These are phyloP conservation scores for Illadopsis cleaveri DNA, from an alignment of 2,113 vertebrate genomes.

Conservation along the genomic window DNA sequence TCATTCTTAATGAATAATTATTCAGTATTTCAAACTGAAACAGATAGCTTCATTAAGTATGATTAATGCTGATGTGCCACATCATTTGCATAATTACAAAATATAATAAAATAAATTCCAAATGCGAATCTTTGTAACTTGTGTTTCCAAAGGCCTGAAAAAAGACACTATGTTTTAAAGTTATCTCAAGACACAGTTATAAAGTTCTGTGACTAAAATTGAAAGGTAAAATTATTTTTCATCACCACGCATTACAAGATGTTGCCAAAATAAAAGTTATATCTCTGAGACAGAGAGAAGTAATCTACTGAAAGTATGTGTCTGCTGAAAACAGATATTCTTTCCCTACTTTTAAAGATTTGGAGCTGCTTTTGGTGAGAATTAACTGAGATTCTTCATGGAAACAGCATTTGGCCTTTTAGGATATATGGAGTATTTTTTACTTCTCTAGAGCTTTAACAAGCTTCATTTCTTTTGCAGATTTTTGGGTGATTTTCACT, in stretches of 20 bases:
- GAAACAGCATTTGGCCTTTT: not conserved
- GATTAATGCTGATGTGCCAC: slow-evolving; percentile 67
- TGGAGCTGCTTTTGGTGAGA: not conserved
- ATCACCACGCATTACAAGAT: not conserved
- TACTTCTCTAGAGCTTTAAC: not conserved
- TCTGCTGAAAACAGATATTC: slow-evolving; percentile 33
- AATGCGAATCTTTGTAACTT: not conserved
- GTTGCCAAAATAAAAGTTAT: not conserved
- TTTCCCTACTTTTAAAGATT: not conserved
- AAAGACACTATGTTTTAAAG: not conserved
- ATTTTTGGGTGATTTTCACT: not conserved
- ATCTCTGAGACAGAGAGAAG: not conserved
- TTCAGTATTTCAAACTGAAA: slow-evolving; percentile 57
- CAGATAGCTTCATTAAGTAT: slow-evolving; percentile 57
- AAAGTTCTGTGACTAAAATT: slow-evolving; percentile 16
- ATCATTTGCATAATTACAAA: slow-evolving; percentile 71
- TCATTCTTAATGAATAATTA: slow-evolving; percentile 71
- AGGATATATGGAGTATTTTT: not conserved
- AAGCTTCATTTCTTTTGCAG: not conserved
- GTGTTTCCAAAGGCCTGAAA: not conserved
- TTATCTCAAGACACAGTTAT: not conserved
- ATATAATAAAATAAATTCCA: slow-evolving; percentile 63
- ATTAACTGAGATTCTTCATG: not conserved
- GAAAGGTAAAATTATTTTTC: slow-evolving; percentile 9
- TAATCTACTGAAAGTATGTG: not conserved